Evolutionary conservation across 2,113 vertebrate species (phyloP).

Genomic region (Recurvirostra avosetta): DNA sequence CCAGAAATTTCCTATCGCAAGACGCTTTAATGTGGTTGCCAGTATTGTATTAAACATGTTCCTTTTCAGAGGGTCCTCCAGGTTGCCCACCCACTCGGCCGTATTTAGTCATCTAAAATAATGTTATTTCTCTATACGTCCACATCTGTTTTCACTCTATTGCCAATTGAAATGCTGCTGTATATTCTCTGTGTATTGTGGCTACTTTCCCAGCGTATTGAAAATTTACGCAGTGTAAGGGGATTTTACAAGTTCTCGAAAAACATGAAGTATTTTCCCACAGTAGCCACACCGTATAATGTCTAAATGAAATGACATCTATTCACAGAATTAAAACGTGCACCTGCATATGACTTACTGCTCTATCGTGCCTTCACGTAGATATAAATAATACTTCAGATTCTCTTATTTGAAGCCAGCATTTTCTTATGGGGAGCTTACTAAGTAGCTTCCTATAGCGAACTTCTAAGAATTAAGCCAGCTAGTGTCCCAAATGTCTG

Average conservation of each 20-base stretch:
- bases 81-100: conserved; percentile 74
- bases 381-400: background rate
- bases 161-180: conserved; percentile 74
- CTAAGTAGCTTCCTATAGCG: background rate
- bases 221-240: conserved; percentile 70
- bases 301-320: conserved; percentile 34
- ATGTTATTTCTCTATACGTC: conserved; percentile 69
- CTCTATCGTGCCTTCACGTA: background rate
- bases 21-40: conserved; percentile 47
- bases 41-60: conserved; percentile 55
- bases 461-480: background rate
- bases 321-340: background rate
- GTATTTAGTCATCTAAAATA: conserved; percentile 74
- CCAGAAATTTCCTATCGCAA: background rate
- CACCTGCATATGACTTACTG: conserved; percentile 37
- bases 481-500: background rate
- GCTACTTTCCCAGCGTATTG: conserved; percentile 77
- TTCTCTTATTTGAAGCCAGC: background rate
- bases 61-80: conserved; percentile 54
- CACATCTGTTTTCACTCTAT: conserved; percentile 78
- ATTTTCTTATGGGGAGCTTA: background rate
- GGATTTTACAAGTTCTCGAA: conserved; percentile 74
- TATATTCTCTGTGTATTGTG: conserved; percentile 72
- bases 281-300: conserved; percentile 57
- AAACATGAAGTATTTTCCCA: conserved; percentile 60